phyloP scores from a whole-genome alignment of 2,888 invertebrate species.

The Lochmaea crataegi region DNA sequence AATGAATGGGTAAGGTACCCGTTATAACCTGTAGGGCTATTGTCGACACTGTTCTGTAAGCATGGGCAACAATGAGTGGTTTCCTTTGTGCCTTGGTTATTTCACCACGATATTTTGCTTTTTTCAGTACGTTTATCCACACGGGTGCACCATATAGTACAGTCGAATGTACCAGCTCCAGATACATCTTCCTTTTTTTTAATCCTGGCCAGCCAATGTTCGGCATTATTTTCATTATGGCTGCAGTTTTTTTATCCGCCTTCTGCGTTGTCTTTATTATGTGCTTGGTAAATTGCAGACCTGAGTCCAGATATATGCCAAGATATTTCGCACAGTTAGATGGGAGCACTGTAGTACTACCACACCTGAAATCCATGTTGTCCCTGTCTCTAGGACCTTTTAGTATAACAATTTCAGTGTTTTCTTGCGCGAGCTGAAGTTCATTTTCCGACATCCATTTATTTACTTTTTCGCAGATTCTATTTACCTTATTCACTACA shows the following conservation, averaged over 20 bases:
- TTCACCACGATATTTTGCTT: too few species aligned
- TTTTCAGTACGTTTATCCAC: slow-evolving; percentile 23
- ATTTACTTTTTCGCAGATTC: too few species aligned
- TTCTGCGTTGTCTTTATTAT: neutral
- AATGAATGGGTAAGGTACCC: slow-evolving; percentile 31
- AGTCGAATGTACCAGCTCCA: slow-evolving; percentile 30
- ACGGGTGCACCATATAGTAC: slow-evolving; percentile 40
- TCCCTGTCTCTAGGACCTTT: too few species aligned
- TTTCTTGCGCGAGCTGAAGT: too few species aligned
- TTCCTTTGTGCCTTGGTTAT: slow-evolving; percentile 20
- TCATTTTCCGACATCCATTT: too few species aligned
- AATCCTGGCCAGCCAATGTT: slow-evolving; percentile 38
- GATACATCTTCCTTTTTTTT: slow-evolving; percentile 30
- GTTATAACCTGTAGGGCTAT: slow-evolving; percentile 33
- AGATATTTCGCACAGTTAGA: neutral
- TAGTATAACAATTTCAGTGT: too few species aligned
- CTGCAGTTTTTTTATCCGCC: neutral
- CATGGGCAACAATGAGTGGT: slow-evolving; percentile 6
- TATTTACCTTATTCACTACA: too few species aligned
- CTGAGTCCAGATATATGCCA: neutral
- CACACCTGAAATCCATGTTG: too few species aligned
- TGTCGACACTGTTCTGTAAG: slow-evolving; percentile 37
- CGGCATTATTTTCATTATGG: slow-evolving; percentile 31
- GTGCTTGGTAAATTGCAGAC: neutral
- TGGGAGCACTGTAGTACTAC: too few species aligned